Evolutionary conservation across 2,113 vertebrate genomes (phyloP), one percentile per base, ranked within the genome.

Genomic region (Takifugu bimaculatus): DNA sequence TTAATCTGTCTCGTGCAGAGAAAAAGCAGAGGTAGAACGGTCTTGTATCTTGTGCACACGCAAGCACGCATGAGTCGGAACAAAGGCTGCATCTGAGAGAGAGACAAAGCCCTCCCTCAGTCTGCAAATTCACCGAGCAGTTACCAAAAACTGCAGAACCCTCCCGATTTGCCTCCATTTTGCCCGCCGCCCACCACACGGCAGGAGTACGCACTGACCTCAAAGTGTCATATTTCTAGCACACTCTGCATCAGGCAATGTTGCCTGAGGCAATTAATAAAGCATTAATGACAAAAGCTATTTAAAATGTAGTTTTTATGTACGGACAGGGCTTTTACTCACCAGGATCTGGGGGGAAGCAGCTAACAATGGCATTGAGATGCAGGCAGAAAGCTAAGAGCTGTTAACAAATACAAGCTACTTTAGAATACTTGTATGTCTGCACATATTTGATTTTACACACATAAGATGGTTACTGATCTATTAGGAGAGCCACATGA

Each of bases 241-340:
- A 93, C 90, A 91, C 91, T 90, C 87, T 81, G 90, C 90, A 83
- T 89, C 81, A 88, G 86, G 89, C 91, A 91, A 79, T 77, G 86
- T 93, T 85, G 94, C 95, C 93, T 82, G 78, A 51, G 93, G 95
- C 97, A 94, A 94, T 96, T 96, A 96, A 97, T 96, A 96, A 97
- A 95, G 94, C 94, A 95, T 97, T 96, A 96, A 97, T 94, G 95
- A 96, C 94, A 95, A 95, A 94, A 91, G 91, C 93, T 93, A 94
- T 96, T 96, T 94, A 92, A 95, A 96, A 94, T 92, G 92, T 92
- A 89, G 91, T 92, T 90, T 92, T 93, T 93, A 92, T 93, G 88
- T 92, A 87, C 67, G 82, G 92, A 91, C 90, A 92, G 88, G 87
- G 92, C 91, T 93, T 93, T 93, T 93, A 88, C 91, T 91, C 77